A percentile compares a stretch with the other conserved stretches of the same genome.
Evolutionary conservation across 2,113 vertebrate species (phyloP).

Genomic region (Alligator mississippiensis): DNA sequence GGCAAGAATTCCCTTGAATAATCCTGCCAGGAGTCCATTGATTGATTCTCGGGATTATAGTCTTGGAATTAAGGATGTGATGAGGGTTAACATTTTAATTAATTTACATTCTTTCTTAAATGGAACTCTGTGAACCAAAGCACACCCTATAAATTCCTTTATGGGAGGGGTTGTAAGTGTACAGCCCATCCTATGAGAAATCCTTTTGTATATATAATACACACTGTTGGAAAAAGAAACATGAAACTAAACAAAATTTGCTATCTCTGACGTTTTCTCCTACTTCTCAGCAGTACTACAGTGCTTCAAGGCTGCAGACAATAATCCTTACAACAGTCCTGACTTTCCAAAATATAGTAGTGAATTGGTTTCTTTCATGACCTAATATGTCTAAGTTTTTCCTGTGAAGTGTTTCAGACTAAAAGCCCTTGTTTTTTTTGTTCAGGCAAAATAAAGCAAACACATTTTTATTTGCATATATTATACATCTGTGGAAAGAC

Average conservation of each 20-base stretch:
- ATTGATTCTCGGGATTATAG: background rate
- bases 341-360: background rate
- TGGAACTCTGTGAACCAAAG: background rate
- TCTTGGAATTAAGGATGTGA: background rate
- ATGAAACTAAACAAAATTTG: background rate
- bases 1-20: background rate
- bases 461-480: background rate
- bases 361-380: background rate
- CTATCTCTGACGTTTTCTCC: background rate
- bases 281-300: background rate
- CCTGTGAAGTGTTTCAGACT: background rate
- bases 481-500: background rate
- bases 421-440: background rate
- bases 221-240: background rate
- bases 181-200: background rate
- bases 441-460: background rate
- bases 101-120: background rate
- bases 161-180: background rate
- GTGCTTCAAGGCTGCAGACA: background rate
- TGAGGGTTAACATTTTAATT: background rate
- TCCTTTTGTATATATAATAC: background rate
- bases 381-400: background rate
- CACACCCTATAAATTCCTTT: background rate
- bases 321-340: background rate
- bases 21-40: background rate